Evolutionary conservation across 2,888 invertebrate genomes (phyloP), one percentile per base, ranked within the genome.

Genomic region (Schizotus pectinicornis): DNA sequence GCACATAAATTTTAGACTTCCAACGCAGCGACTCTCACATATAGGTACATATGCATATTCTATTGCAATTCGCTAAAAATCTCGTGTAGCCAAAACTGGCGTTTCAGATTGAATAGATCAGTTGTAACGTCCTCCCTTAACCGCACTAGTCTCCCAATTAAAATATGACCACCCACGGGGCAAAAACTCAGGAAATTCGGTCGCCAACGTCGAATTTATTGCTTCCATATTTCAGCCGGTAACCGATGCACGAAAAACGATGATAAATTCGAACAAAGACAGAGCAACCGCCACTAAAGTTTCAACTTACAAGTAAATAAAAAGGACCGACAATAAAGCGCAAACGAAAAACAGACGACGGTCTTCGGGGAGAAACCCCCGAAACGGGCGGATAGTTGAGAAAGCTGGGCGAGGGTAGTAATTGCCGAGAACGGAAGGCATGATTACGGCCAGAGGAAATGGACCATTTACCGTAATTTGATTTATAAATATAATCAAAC

Each of bases 401-500:
- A 63, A 64, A 61, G 57, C 60, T 61, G 56, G 61, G 59, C 56
- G 61, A 63, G 63, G 54, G 65, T 57, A 68, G 67, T 67, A 72
- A 72, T 69, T 65, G 67, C 67, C 62, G 65, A 63, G 61, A 65
- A 68, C 67, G 69, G 65, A 68, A 70, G 62, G 58, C 65, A 67
- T 64, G 68, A 71, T 70, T 66, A 70, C 67, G 62, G 61, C 56
- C 65, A 55, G 59, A 64, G 67, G 68, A 70, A 70, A 70, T 67
- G 68, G 68, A 67, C 67, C 70, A 65, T 68, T 69, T 66, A 59
- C 62, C 51, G 57, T 69, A 67, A 71, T 69, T 69, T 67, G 70
- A 69, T 71, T 71, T 67, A 70, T 71, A 70, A 71, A 71, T 68
- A 69, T 69, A 67, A 70, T 70, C 66, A 67, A 67, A 50, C 56